These are phyloP conservation scores for Percina caprodes DNA, from an alignment of 2,113 vertebrate genomes.

Conservation along the genomic window DNA sequence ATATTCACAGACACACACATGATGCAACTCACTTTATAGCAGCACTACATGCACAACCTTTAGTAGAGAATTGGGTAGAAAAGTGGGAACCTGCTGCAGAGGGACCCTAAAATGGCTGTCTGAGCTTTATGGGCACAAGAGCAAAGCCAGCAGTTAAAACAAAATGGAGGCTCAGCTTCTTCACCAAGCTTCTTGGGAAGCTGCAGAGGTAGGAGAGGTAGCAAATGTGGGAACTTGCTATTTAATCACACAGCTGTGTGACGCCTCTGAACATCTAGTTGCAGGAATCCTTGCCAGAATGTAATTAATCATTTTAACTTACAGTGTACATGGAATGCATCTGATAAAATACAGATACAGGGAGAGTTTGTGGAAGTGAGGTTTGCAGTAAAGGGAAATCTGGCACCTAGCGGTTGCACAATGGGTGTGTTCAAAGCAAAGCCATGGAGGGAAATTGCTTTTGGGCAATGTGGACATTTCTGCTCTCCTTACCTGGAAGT, in stretches of 20 bases:
- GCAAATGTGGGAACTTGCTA: conserved; percentile 34
- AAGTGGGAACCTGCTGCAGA: conserved; percentile 9
- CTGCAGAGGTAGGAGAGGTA: conserved; percentile 49
- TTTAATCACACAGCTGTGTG: conserved; percentile 33
- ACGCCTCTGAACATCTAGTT: conserved; percentile 30
- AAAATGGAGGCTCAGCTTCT: conserved; percentile 62
- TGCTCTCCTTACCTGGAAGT: conserved; percentile 81
- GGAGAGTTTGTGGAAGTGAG: conserved; percentile 16
- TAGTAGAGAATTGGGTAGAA: neutral
- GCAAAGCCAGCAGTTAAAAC: conserved; percentile 23
- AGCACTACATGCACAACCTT: conserved; percentile 51
- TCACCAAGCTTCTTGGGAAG: conserved; percentile 37
- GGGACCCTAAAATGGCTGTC: conserved; percentile 65
- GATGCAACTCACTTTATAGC: conserved; percentile 28
- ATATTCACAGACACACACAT: conserved; percentile 34
- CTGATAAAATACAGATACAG: conserved; percentile 32
- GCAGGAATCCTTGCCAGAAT: conserved; percentile 27
- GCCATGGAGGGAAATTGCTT: conserved; percentile 42
- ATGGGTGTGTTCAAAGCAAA: conserved; percentile 45
- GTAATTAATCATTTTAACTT: conserved; percentile 63
- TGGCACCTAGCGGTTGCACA: conserved; percentile 38
- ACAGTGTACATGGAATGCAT: conserved; percentile 1
- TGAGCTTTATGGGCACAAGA: conserved; percentile 18
- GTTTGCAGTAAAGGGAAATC: conserved; percentile 12
- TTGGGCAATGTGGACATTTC: conserved; percentile 27